Conservation (phyloP, 2,113 vertebrate species). For the Istiophorus platypterus region DNA sequence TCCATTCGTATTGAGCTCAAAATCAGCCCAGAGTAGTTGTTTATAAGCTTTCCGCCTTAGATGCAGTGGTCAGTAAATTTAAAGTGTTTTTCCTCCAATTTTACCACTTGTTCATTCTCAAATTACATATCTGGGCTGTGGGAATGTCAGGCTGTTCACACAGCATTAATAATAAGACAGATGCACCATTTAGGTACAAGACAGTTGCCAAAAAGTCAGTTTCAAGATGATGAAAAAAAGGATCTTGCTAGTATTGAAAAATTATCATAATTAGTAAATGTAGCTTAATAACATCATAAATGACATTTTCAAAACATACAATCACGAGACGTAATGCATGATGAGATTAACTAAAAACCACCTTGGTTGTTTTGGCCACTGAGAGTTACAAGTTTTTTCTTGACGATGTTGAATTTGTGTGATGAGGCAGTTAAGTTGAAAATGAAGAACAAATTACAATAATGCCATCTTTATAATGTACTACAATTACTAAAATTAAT, state of each 20-base stretch:
- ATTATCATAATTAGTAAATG: conserved; percentile 31
- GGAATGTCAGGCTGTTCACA: conserved; percentile 26
- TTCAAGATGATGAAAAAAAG: conserved; percentile 4
- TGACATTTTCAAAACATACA: conserved; percentile 49
- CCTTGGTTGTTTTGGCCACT: conserved; percentile 20
- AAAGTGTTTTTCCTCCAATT: neutral
- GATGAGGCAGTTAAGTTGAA: conserved; percentile 53
- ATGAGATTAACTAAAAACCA: conserved; percentile 24
- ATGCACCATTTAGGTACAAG: conserved; percentile 8
- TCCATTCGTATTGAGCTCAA: conserved; percentile 41
- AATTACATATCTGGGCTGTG: conserved; percentile 30
- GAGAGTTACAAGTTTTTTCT: conserved; percentile 32
- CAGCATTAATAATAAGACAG: conserved; percentile 36
- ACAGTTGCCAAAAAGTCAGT: conserved; percentile 2
- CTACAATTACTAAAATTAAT: conserved; percentile 62
- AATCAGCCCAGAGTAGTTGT: conserved; percentile 18
- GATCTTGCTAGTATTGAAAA: conserved; percentile 12
- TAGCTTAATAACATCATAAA: conserved; percentile 43
- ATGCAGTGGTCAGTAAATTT: neutral
- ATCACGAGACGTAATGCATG: conserved; percentile 23
- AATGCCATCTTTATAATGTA: conserved; percentile 57
- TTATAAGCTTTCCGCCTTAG: conserved; percentile 16
- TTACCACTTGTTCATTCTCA: conserved; percentile 10
- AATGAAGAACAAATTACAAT: conserved; percentile 59
- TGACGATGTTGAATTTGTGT: conserved; percentile 36